Base-by-base conservation (phyloP, 2,797 vertebrate genomes). In the Gallinago stenura region DNA sequence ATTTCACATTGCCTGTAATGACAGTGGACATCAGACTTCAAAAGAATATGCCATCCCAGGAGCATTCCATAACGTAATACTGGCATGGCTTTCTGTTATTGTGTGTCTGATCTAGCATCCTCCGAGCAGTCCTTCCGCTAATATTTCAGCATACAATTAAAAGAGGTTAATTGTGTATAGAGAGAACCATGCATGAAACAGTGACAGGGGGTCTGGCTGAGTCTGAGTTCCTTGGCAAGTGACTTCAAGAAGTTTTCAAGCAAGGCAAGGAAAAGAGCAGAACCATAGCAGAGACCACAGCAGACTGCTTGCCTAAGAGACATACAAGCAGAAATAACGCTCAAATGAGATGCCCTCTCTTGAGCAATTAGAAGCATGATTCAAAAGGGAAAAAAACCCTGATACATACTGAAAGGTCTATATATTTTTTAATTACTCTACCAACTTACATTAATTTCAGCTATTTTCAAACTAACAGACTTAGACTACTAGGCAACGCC, bases 401-500 rank as follows among this genome's bases (percentile, higher is more conserved):
- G 54, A 56, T 22, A 82, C 10, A 77, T 14, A 39, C 14, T 39
- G 60, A 58, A 92, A 84, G 11, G 45, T 30, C 60, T 54, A 93
- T 71, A 69, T 71, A 37, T 48, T 83, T 78, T 89, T 77, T 2
- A 89, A 91, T 83, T 72, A 53, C 19, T 84, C 33, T 79, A 77
- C 37, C 15, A 11, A 84, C 90, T 91, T 87, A 64, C 45, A 71
- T 41, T 72, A 57, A 83, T 80, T 77, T 80, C 3, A 70, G 60
- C 26, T 78, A 53, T 78, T 83, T 92, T 81, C 45, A 91, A 69
- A 43, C 22, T 45, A 92, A 93, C 75, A 56, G n/a, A n/a, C n/a
- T 82, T 80, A 85, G 33, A 73, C 76, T 95, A 86, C 89, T 24
- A 56, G 71, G 80, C 79, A 71, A 95, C 84, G 87, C 84, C 85